Evolutionary conservation across 2,113 vertebrate species (phyloP), one percentile per base, ranked within the genome.

Genomic region (Melanerpes aurifrons): DNA sequence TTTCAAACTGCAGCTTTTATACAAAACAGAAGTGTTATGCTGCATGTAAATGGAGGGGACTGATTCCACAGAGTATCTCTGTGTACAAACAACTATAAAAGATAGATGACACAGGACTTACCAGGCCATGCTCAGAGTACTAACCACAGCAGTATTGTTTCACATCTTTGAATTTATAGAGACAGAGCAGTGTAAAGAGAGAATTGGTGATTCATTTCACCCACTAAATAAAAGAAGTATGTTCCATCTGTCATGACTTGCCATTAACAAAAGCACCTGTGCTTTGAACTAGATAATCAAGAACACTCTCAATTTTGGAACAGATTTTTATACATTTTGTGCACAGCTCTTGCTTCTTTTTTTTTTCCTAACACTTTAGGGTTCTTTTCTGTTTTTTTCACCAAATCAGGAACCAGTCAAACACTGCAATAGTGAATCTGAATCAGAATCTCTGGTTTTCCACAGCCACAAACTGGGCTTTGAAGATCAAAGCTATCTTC

Each of bases 261-360:
- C 61, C 81, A 48, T 82, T 92, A 93, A 89, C 48, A 86, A 95
- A 95, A 90, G 67, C 81, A 94, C 77, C 90, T 96, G 89, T 85
- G 71, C 89, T 96, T 96, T 96, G 91, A 96, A 93, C 92, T 87
- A 73, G 71, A 92, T 90, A 93, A 94, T 93, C 89, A 93, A 59
- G 90, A 96, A 86, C 90, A 95, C 12, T 68, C 76, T 53, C 47
- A 1, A 0, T 76, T 95, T 95, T 94, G 78, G 61, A 92, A 47
- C 22, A 53, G 35, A 1, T 47, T 92, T 90, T 84, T 89, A 59
- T 40, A 45, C 0, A 10, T 78, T 93, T 68, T 69, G 35, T 37
- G 29, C 18, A 35, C n/a, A n/a, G 56, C 6, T 47, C 4, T 56
- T 43, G 40, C 11, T 57, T 16, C 26, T 48, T 37, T 6, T 53